These are phyloP conservation scores for Casuarius casuarius DNA, from an alignment of 2,113 vertebrate genomes.

Conservation along the genomic window DNA sequence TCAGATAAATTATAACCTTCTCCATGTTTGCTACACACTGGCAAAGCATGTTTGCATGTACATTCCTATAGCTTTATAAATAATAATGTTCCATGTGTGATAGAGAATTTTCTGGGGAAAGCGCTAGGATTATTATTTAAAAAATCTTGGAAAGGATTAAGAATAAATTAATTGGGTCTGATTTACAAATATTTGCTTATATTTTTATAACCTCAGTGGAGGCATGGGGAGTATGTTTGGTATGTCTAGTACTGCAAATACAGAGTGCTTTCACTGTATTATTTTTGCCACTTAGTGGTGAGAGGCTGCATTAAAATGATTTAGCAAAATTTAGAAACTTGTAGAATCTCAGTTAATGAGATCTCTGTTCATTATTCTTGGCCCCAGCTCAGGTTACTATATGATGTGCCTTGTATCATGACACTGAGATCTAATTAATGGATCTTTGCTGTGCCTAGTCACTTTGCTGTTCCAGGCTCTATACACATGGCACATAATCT, in stretches of 20 bases:
- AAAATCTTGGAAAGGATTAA: neutral
- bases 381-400: neutral
- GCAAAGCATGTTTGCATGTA: neutral
- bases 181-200: conserved; percentile 50
- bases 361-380: conserved; percentile 51
- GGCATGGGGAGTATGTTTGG: neutral
- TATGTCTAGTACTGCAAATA: conserved; percentile 34
- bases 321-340: conserved; percentile 51
- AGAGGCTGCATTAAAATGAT: conserved; percentile 51
- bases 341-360: conserved; percentile 46
- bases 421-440: conserved; percentile 36
- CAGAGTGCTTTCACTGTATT: conserved; percentile 48
- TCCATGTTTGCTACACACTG: neutral
- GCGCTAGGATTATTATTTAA: neutral
- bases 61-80: neutral
- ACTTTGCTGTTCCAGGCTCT: neutral
- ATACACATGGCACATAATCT: neutral
- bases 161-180: neutral
- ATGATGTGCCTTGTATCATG: neutral
- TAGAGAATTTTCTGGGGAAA: conserved; percentile 26
- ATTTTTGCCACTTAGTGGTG: conserved; percentile 52
- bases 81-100: neutral
- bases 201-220: conserved; percentile 39
- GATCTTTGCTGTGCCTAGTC: neutral
- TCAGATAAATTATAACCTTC: neutral